phyloP scores from a whole-genome alignment of 2,113 vertebrate species.

The Toxotes jaculatrix region DNA sequence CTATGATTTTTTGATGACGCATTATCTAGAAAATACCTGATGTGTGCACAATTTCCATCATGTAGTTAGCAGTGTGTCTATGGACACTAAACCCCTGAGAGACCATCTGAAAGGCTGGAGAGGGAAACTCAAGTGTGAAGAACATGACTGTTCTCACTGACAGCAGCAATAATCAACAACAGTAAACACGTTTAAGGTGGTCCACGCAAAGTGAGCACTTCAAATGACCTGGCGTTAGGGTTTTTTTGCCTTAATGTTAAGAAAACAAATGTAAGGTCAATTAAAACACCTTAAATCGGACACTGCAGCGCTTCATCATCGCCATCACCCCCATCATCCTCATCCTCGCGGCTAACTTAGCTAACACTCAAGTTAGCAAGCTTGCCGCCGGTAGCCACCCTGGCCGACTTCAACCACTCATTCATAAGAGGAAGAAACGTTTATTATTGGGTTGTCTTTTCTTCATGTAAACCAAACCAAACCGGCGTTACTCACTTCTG shows the following conservation, averaged over 20 bases:
- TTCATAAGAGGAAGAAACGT: background rate
- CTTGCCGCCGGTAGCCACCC: background rate
- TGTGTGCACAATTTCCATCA: background rate
- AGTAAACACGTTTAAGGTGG: too few relatives aligned
- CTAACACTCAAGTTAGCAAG: constrained; percentile 36
- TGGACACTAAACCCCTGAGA: background rate
- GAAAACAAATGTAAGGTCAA: too few relatives aligned
- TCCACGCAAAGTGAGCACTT: too few relatives aligned
- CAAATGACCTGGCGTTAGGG: too few relatives aligned
- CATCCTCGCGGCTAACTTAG: constrained; percentile 31
- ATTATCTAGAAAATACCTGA: too few relatives aligned
- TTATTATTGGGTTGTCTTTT: too few relatives aligned
- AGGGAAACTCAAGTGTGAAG: too few relatives aligned
- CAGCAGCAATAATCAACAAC: too few relatives aligned
- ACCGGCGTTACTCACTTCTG: constrained; percentile 20
- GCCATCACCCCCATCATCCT: background rate
- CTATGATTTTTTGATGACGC: too few relatives aligned
- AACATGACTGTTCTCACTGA: too few relatives aligned
- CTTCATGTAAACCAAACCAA: background rate
- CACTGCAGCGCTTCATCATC: background rate
- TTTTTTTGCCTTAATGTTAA: too few relatives aligned
- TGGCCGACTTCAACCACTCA: background rate
- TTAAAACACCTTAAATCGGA: background rate
- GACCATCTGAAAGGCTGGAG: background rate
- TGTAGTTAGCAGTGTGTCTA: background rate